A percentile compares a stretch with the other conserved stretches of the same genome.
Evolutionary conservation across 2,797 vertebrate species (phyloP).

Genomic region (Labeo calbasu): DNA sequence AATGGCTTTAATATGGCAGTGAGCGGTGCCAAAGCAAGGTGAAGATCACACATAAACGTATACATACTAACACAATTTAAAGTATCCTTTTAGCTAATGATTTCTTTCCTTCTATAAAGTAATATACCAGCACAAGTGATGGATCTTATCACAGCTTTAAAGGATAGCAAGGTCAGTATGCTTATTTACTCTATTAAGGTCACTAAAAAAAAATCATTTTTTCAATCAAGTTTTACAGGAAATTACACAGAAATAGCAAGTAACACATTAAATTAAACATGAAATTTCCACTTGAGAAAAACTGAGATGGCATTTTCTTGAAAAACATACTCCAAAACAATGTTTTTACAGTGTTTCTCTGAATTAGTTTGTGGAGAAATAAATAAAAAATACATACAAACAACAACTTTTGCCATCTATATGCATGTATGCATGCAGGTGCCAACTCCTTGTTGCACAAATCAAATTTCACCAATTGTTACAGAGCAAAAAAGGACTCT

Average conservation of each 20-base stretch:
- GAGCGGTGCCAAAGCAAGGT: constrained; percentile 83
- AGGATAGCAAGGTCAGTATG: constrained; percentile 80
- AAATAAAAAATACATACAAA: neutral
- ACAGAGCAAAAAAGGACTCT: neutral
- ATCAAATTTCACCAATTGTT: neutral
- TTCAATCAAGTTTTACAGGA: neutral
- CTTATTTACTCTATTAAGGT: constrained; percentile 2
- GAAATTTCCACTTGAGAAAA: neutral
- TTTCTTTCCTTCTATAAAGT: constrained; percentile 70
- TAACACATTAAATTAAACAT: neutral
- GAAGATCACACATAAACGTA: constrained; percentile 65
- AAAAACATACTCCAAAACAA: neutral
- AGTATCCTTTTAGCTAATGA: constrained; percentile 59
- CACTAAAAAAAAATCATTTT: neutral
- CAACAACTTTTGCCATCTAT: neutral
- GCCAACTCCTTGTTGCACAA: neutral
- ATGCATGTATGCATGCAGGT: neutral
- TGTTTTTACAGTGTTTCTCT: neutral
- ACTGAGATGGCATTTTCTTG: no score
- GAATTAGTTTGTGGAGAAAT: neutral
- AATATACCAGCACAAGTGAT: constrained; percentile 82
- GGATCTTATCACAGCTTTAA: constrained; percentile 81
- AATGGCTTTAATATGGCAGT: constrained; percentile 86
- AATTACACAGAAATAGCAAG: neutral
- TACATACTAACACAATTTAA: constrained; percentile 40